Evolutionary conservation across 2,797 vertebrate species (phyloP), one percentile per base, ranked within the genome.

Genomic region (Acanthopagrus latus): DNA sequence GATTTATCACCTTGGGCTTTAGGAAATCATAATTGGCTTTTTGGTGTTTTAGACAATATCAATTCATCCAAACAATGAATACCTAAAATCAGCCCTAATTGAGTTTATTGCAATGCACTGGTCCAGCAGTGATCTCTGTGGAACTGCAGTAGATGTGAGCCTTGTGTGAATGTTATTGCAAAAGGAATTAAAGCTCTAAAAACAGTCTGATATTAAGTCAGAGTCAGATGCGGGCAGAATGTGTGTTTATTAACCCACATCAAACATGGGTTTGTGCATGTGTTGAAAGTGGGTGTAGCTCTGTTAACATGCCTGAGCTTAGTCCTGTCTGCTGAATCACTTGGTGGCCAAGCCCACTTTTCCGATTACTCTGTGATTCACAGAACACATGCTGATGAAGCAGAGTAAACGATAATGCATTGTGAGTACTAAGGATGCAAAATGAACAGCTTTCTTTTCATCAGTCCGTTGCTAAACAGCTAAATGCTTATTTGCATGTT

Each of bases 201-300:
- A 67, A 14, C 57, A 65, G 51, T 14, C 66, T 64, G 29, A 38
- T 59, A 70, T 65, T 3, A 81, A 64, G 62, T n/a, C n/a, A n/a
- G 25, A 27, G 44, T 52, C 52, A 38, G 63, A 8, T 51, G 69
- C 5, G 4, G 68, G 10, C 23, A 17, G 14, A 46, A 5, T 8
- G n/a, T 41, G 20, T 81, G 71, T 71, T 67, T 56, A 68, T 74
- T 64, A 58, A 78, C 38, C 57, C 63, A 21, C 57, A 64, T 68
- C 54, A 72, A 55, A 64, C 41, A 55, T 2, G 6, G 54, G 27
- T 18, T 27, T 59, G 48, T 54, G 69, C 38, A 9, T 80, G 50
- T 43, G 21, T 27, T 46, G 60, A 67, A 67, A 60, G 46, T 23
- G 63, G 44, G 54, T 33, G 68, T 43, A 52, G 63, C 51, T 63